Percentiles rank a stretch among this genome's conserved stretches.
Evolutionary conservation across 1,140 invertebrate genomes (phyloP).

Genomic region (Brachionus asplanchnoidis): DNA sequence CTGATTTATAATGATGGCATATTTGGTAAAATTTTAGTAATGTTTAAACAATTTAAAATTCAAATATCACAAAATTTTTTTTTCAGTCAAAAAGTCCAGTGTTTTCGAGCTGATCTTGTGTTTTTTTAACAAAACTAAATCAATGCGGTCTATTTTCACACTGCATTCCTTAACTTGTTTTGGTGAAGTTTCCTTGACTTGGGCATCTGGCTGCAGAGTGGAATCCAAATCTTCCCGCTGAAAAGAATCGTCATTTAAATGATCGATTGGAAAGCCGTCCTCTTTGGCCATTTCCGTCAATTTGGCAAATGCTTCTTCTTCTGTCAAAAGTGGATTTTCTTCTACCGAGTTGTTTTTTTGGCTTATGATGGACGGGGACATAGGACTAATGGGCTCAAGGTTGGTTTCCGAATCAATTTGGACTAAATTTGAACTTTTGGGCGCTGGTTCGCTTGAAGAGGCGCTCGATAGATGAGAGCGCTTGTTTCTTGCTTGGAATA

Average conservation of each 20-base stretch:
- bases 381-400: not conserved
- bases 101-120: not conserved
- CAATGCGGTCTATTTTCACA: not conserved
- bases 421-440: not conserved
- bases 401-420: not conserved
- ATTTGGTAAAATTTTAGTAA: no score
- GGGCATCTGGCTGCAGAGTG: not conserved
- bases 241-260: not conserved
- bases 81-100: not conserved
- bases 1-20: no score
- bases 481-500: not conserved
- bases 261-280: not conserved
- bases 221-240: not conserved
- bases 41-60: no score
- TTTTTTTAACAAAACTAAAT: not conserved
- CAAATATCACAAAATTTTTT: not conserved
- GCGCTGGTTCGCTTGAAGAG: not conserved
- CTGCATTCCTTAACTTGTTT: not conserved
- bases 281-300: not conserved
- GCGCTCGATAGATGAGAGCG: not conserved
- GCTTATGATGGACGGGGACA: not conserved
- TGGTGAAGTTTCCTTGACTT: not conserved
- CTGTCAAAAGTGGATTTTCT: not conserved
- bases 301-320: not conserved
- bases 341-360: not conserved